A percentile compares a stretch with the other conserved stretches of the same genome.
phyloP scores from a whole-genome alignment of 2,888 invertebrate species.

The Adelphocoris suturalis region DNA sequence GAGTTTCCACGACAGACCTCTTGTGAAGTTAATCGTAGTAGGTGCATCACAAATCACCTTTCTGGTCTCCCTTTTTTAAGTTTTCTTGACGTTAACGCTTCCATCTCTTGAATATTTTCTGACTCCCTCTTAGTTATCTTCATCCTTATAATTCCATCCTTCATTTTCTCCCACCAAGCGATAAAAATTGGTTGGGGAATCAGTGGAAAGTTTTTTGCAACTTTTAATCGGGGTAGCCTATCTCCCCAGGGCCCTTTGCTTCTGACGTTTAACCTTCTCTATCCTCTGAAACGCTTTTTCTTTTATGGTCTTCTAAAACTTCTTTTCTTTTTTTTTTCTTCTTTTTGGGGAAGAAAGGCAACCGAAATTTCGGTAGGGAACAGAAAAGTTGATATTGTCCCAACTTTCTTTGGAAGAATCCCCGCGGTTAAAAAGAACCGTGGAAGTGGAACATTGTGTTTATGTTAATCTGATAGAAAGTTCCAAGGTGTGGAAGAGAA shows the following conservation, averaged over 20 bases:
- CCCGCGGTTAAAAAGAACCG: background rate
- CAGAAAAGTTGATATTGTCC: slow-evolving; percentile 20
- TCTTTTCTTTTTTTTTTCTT: background rate
- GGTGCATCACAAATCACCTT: background rate
- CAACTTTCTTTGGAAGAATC: background rate
- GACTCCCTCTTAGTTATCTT: background rate
- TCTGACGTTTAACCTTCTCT: slow-evolving; percentile 22
- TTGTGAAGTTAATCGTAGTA: no score
- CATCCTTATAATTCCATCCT: slow-evolving; percentile 13
- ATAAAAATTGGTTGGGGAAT: slow-evolving; percentile 17
- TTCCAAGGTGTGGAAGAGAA: no score
- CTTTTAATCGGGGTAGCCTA: slow-evolving; percentile 16
- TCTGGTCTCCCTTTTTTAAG: background rate
- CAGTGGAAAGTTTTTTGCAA: slow-evolving; percentile 14
- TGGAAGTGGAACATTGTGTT: background rate
- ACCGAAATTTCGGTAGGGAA: background rate
- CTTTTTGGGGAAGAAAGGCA: background rate
- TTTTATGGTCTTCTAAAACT: slow-evolving; percentile 5
- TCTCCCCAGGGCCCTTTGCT: background rate
- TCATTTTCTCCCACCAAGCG: background rate
- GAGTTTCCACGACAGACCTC: no score
- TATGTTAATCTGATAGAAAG: background rate
- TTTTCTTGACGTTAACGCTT: background rate
- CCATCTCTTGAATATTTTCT: background rate
- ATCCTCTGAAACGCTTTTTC: background rate